Conservation (phyloP, 1,140 invertebrate genomes). For the Drosophila watanabei region DNA sequence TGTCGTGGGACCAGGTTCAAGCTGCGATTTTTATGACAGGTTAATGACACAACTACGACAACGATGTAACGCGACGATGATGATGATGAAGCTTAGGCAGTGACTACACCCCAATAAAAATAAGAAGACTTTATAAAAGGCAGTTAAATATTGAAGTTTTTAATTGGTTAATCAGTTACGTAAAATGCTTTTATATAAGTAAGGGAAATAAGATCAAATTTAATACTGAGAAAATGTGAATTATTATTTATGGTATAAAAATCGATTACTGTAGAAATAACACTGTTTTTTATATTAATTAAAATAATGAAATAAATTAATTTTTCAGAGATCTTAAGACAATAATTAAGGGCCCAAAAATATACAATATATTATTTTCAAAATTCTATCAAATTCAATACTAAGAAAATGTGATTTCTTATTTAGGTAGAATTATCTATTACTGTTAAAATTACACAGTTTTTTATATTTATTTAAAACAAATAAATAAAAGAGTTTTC, state of each 20-base stretch:
- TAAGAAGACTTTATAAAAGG: neutral
- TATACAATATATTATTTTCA: too few species aligned
- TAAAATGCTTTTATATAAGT: neutral
- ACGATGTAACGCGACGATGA: constrained; percentile 21
- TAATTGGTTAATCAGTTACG: neutral
- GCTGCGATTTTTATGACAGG: constrained; percentile 81
- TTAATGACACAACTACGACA: constrained; percentile 71
- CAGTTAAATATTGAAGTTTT: neutral
- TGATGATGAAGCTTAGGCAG: constrained; percentile 49
- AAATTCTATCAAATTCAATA: too few species aligned
- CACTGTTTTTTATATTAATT: too few species aligned
- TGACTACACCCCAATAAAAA: constrained; percentile 44
- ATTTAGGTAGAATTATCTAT: too few species aligned
- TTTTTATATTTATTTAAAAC: neutral
- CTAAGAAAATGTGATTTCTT: too few species aligned
- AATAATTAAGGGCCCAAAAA: neutral
- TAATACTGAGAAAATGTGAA: too few species aligned
- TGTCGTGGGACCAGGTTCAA: constrained; percentile 56
- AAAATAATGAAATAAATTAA: too few species aligned
- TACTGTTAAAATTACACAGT: too few species aligned
- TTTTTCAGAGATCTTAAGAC: neutral
- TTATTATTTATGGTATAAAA: too few species aligned
- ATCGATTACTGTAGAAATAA: too few species aligned
- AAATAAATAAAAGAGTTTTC: too few species aligned
- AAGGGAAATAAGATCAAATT: neutral